Evolutionary conservation across 2,113 vertebrate species (phyloP), one percentile per base, ranked within the genome.

Genomic region (Myocastor coypus): DNA sequence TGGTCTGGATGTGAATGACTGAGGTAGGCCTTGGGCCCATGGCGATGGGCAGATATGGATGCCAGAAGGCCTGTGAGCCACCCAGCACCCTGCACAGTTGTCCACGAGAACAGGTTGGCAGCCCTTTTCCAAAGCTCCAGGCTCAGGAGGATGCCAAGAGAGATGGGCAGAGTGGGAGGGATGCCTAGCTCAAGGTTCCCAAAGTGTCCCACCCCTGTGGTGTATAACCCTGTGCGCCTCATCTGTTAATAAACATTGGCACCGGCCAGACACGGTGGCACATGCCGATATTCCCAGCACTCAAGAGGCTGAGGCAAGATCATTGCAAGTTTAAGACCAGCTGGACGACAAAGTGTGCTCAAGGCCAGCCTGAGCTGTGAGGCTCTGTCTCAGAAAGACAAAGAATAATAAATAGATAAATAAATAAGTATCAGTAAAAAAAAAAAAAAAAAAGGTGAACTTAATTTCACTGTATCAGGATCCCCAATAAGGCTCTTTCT

Each of bases 1-100:
- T 71, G 99, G 98, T 81, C 98, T 99, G 97, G 99, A 99, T 55
- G 91, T 99, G 87, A 98, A 98, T 1, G 99, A 99, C 98, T 99
- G 94, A 98, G 57, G 46, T 30, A n/a, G 57, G 24, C 20, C 61
- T 40, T 12, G 12, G 90, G 24, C 78, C 78, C 28, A 7, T 13
- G 24, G 64, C 32, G 68, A 82, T 52, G n/a, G 57, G 30, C 7
- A 0, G 34, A 42, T 40, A 3, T 57, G 16, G 80, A 68, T 34
- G 1, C 32, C 97, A 95, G 46, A 50, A 78, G 42, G 68, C 46
- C 20, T 9, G 50, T 87, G n/a, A 82, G 30, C 59, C 64, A 14
- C 0, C 32, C 71, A 61, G 11, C 37, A 40, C 59, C 37, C 52
- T 37, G 2, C 57, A 40, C 6, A 22, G 50, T 90, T 93, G 63